These are phyloP conservation scores for Scotopteryx bipunctaria DNA, from an alignment of 2,888 invertebrate species.

Conservation along the genomic window DNA sequence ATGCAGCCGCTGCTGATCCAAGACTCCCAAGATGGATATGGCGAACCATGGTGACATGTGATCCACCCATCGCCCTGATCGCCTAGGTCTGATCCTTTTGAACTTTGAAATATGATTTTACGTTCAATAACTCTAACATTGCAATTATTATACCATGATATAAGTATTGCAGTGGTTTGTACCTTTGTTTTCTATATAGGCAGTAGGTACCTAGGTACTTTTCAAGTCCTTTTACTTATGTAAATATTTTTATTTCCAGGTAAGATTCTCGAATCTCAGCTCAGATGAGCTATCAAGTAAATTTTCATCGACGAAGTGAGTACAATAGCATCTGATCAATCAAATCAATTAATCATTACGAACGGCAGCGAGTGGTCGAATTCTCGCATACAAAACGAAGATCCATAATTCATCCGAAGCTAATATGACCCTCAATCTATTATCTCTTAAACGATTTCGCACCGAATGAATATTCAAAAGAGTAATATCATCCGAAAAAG, in stretches of 20 bases:
- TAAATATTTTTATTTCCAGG: conserved; percentile 39
- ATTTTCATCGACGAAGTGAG: conserved; percentile 14
- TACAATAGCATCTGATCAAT: conserved; percentile 18
- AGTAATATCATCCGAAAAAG: conserved; percentile 76
- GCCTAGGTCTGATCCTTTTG: conserved; percentile 3
- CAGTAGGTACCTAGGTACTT: too few species aligned
- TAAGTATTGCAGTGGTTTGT: too few species aligned
- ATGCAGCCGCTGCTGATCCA: too few species aligned
- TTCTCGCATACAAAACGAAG: conserved; percentile 63
- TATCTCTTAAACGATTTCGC: conserved; percentile 80
- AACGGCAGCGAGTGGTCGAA: conserved; percentile 49
- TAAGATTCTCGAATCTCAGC: conserved; percentile 22
- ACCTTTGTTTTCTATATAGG: too few species aligned
- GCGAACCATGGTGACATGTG: too few species aligned
- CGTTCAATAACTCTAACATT: not conserved
- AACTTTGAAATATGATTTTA: conserved; percentile 13
- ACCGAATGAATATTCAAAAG: conserved; percentile 79
- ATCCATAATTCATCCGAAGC: conserved; percentile 71
- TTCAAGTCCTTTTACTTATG: too few species aligned
- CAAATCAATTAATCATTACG: conserved; percentile 57
- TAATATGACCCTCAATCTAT: conserved; percentile 79
- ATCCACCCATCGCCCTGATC: too few species aligned
- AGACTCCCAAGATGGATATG: too few species aligned
- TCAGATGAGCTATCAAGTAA: conserved; percentile 13
- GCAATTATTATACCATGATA: too few species aligned